Conservation (phyloP, 2,888 invertebrate species). For the Eupithecia subfuscata region DNA sequence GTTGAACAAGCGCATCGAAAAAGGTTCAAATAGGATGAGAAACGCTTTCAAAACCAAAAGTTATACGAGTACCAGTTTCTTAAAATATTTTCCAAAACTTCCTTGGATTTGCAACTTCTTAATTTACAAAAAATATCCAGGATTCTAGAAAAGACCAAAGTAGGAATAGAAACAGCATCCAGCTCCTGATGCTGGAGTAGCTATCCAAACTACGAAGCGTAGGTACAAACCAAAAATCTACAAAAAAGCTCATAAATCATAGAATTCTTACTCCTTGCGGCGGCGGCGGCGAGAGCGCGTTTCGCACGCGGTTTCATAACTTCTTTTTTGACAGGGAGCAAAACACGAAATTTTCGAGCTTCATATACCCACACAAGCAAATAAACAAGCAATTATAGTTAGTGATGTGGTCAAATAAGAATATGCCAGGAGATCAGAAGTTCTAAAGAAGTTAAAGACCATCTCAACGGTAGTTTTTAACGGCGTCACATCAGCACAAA, state of each 20-base stretch:
- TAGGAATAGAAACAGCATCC: background rate
- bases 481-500: too few relatives aligned
- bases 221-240: slow-evolving; percentile 18
- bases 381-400: slow-evolving; percentile 26
- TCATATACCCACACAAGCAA: slow-evolving; percentile 41
- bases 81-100: background rate
- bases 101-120: background rate
- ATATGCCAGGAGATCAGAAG: background rate
- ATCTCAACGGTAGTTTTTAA: too few relatives aligned
- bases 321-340: slow-evolving; percentile 23
- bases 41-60: background rate
- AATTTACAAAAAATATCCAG: background rate
- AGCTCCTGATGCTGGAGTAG: background rate
- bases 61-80: background rate
- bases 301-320: slow-evolving; percentile 17
- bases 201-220: slow-evolving; percentile 14
- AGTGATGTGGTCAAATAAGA: slow-evolving; percentile 17
- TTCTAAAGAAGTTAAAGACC: background rate
- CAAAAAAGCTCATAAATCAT: slow-evolving; percentile 3
- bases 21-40: too few relatives aligned
- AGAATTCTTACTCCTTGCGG: slow-evolving; percentile 16
- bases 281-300: background rate
- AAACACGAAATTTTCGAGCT: slow-evolving; percentile 49
- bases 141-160: background rate
- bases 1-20: too few relatives aligned